A percentile compares a stretch with the other conserved stretches of the same genome.
These are phyloP conservation scores for Xestia xanthographa DNA, from an alignment of 2,888 invertebrate species.

Conservation along the genomic window DNA sequence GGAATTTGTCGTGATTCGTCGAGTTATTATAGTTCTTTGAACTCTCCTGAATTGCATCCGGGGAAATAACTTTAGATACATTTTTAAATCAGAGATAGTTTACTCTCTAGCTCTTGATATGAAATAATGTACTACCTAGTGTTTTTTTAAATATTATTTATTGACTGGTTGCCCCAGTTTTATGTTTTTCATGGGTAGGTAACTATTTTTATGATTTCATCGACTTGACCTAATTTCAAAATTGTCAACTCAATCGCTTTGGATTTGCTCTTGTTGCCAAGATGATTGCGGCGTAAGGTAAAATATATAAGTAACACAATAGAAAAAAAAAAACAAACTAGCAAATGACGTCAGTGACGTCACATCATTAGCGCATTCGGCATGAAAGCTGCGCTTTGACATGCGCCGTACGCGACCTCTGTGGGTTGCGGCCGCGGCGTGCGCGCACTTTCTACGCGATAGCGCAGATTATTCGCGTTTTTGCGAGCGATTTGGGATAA, in stretches of 20 bases:
- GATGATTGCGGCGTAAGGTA: neutral
- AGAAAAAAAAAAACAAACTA: conserved; percentile 50
- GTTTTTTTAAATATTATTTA: neutral
- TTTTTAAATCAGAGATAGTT: conserved; percentile 2
- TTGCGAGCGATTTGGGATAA: conserved; percentile 65
- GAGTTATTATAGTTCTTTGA: conserved; percentile 9
- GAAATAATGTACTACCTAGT: neutral
- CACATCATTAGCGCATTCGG: conserved; percentile 59
- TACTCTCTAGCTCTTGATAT: neutral
- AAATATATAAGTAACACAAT: conserved; percentile 11
- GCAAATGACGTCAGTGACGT: conserved; percentile 56
- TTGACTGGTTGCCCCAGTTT: neutral
- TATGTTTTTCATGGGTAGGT: neutral
- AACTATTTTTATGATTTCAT: neutral
- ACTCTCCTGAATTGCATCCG: neutral
- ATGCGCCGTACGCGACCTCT: conserved; percentile 68
- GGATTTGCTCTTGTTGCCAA: neutral
- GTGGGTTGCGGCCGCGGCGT: conserved; percentile 39
- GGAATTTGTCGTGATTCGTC: conserved; percentile 29
- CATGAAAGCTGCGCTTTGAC: conserved; percentile 75
- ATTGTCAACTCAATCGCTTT: neutral
- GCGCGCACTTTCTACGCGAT: conserved; percentile 71
- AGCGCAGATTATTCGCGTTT: conserved; percentile 55
- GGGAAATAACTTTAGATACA: neutral
- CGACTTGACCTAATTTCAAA: neutral